Conservation (phyloP, 2,888 invertebrate genomes). For the Luperina testacea region DNA sequence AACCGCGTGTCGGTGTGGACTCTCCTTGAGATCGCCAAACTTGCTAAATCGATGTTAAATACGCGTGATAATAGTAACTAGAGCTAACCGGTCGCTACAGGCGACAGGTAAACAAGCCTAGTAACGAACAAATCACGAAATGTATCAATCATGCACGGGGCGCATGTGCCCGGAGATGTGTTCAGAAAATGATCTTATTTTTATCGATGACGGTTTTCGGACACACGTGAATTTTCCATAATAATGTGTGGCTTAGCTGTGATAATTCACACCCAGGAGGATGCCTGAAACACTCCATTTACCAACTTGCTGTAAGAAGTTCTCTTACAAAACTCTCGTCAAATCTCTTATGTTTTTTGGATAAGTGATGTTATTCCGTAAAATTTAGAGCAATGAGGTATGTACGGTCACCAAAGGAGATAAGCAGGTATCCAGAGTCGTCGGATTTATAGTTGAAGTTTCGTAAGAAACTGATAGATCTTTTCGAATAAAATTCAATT, state of each 20-base stretch:
- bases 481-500: no score
- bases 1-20: constrained; percentile 12
- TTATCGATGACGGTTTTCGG: constrained; percentile 8
- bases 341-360: background rate
- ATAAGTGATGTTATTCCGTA: background rate
- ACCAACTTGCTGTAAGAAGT: background rate
- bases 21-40: constrained; percentile 46
- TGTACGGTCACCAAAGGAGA: background rate
- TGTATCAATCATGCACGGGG: constrained; percentile 41
- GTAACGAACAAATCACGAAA: constrained; percentile 38
- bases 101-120: constrained; percentile 35
- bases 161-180: constrained; percentile 23
- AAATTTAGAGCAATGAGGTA: background rate
- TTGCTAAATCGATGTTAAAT: constrained; percentile 51
- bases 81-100: constrained; percentile 48
- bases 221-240: constrained; percentile 1
- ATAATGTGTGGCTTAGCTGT: background rate
- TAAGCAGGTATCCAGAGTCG: no score
- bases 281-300: background rate
- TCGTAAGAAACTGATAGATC: no score
- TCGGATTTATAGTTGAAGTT: no score
- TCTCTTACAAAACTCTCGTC: background rate
- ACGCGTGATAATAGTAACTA: constrained; percentile 52
- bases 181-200: constrained; percentile 2
- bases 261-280: constrained; percentile 4